Percentiles rank a stretch among this genome's conserved stretches.
phyloP scores from a whole-genome alignment of 2,797 vertebrate genomes.

The Macropus fuliginosus region DNA sequence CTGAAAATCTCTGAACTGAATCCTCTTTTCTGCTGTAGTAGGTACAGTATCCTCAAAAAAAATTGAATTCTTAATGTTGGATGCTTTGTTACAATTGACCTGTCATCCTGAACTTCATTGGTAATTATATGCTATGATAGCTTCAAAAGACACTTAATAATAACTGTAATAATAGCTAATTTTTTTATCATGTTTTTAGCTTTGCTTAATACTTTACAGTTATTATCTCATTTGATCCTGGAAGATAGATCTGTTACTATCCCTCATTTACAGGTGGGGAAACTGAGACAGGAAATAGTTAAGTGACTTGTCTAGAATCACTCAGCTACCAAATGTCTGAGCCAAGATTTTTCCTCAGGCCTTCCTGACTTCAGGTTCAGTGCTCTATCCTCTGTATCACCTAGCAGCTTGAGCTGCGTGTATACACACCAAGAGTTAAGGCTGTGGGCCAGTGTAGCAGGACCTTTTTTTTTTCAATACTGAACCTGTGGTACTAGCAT shows the following conservation, averaged over 20 bases:
- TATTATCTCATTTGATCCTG: not conserved
- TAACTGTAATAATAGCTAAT: not conserved
- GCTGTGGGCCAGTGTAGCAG: not conserved
- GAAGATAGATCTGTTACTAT: not conserved
- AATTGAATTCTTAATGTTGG: not conserved
- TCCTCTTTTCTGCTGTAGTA: not conserved
- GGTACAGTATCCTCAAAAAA: not conserved
- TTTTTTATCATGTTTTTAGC: not conserved
- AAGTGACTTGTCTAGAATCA: not conserved
- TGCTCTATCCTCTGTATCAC: not conserved
- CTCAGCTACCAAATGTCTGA: not conserved
- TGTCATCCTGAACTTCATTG: not conserved
- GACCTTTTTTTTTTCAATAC: not conserved
- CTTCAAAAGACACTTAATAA: not conserved
- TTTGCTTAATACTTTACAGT: not conserved
- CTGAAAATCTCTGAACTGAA: not conserved
- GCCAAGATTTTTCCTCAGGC: not conserved
- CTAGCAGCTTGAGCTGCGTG: not conserved
- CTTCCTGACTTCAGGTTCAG: not conserved
- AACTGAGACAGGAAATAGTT: not conserved
- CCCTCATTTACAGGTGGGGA: not conserved
- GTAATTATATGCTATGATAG: not conserved
- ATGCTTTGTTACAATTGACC: not conserved
- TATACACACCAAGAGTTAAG: not conserved
- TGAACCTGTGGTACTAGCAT: not conserved